Conservation (phyloP, 1,140 invertebrate species). For the Drosophila rhopaloa region DNA sequence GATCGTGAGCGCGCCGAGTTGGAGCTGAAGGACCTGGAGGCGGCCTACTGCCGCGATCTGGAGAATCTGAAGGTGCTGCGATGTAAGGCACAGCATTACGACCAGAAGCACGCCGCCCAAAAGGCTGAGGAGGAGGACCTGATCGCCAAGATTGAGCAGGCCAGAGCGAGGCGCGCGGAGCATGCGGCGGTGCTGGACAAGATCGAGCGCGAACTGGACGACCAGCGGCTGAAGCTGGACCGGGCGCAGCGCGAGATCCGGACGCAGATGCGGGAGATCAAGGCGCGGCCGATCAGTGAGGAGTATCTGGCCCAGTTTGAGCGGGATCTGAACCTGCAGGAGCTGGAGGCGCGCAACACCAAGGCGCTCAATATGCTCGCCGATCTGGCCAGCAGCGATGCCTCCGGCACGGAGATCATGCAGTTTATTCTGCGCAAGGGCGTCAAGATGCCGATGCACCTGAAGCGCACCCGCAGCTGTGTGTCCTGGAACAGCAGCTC, state of each 20-base stretch:
- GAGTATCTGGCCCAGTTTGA: conserved; percentile 77
- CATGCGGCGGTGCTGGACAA: conserved; percentile 59
- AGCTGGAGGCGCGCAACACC: conserved; percentile 80
- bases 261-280: conserved; percentile 55
- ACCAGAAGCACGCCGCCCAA: conserved; percentile 48
- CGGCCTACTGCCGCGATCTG: conserved; percentile 50
- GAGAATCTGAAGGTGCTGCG: conserved; percentile 68
- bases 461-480: conserved; percentile 64
- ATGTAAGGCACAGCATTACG: conserved; percentile 52
- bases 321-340: conserved; percentile 79
- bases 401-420: conserved; percentile 69
- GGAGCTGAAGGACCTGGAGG: conserved; percentile 58
- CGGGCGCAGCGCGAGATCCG: conserved; percentile 78
- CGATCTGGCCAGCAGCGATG: conserved; percentile 74
- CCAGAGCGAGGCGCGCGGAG: conserved; percentile 45
- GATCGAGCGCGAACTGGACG: conserved; percentile 66
- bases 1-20: conserved; percentile 48
- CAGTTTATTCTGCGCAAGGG: conserved; percentile 67
- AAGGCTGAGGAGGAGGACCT: conserved; percentile 47
- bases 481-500: conserved; percentile 58
- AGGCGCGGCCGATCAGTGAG: conserved; percentile 61
- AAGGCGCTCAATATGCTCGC: conserved; percentile 80
- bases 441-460: conserved; percentile 69
- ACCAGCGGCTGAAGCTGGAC: conserved; percentile 72
- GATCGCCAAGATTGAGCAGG: conserved; percentile 29